Percentiles rank a stretch among this genome's conserved stretches.
These are phyloP conservation scores for Megaceryle alcyon DNA, from an alignment of 2,797 vertebrate genomes.

Conservation along the genomic window DNA sequence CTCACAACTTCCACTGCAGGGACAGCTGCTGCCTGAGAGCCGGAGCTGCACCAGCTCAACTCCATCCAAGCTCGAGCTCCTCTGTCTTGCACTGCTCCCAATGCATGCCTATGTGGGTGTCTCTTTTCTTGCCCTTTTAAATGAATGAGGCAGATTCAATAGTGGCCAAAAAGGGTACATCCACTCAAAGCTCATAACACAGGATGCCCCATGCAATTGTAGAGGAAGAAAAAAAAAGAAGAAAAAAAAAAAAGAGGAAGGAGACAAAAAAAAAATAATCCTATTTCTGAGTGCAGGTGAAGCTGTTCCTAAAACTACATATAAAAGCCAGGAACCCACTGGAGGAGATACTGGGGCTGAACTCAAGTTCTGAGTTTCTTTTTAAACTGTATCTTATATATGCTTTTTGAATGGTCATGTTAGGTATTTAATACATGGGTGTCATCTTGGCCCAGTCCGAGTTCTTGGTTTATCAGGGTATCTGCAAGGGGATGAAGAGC, in stretches of 20 bases:
- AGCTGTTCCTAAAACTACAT: neutral
- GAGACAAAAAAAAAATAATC: too few species aligned
- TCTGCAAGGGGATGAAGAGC: neutral
- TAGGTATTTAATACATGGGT: neutral
- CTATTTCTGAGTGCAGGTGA: neutral
- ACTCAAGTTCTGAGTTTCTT: neutral
- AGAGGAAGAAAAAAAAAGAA: too few species aligned
- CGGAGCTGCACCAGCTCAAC: fast-evolving
- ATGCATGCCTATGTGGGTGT: fast-evolving
- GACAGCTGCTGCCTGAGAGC: neutral
- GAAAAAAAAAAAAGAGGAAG: too few species aligned
- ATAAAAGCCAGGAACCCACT: neutral
- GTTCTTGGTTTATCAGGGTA: neutral
- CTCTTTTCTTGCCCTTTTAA: neutral
- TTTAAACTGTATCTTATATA: neutral
- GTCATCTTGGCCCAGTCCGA: neutral
- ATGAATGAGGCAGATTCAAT: neutral
- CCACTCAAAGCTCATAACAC: neutral
- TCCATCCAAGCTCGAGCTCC: neutral
- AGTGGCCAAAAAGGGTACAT: neutral
- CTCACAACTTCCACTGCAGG: neutral
- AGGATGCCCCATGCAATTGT: neutral
- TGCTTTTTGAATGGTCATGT: neutral
- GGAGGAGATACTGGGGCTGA: neutral
- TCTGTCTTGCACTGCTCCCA: neutral